Conservation (phyloP, 2,888 invertebrate species). For the Pasiphila rectangulata region DNA sequence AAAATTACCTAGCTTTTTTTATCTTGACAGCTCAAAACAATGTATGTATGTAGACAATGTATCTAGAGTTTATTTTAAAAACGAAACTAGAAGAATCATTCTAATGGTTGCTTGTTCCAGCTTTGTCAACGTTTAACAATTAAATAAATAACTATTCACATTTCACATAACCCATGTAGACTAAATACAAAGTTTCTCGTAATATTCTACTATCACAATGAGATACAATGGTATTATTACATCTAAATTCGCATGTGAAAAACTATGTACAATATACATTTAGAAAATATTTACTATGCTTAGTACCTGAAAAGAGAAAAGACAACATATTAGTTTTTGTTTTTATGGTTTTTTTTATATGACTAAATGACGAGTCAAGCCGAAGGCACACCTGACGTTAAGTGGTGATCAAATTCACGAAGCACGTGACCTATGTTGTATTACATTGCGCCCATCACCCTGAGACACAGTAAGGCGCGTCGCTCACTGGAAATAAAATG, state of each 20-base stretch:
- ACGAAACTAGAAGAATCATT: background rate
- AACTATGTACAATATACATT: constrained; percentile 27
- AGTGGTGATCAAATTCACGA: no score
- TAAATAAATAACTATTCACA: constrained; percentile 19
- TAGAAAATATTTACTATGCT: constrained; percentile 17
- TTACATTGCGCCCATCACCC: no score
- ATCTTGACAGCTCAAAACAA: no score
- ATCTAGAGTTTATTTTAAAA: no score
- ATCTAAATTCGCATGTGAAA: constrained; percentile 15
- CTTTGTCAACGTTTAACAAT: background rate
- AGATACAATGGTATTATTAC: constrained; percentile 42
- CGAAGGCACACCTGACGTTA: no score
- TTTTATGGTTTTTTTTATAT: no score
- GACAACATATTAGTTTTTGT: background rate
- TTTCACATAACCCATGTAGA: constrained; percentile 8
- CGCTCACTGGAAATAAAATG: no score
- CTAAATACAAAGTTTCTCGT: constrained; percentile 23
- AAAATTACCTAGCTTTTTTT: constrained; percentile 36
- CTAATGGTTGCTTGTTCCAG: background rate
- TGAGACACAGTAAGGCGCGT: no score
- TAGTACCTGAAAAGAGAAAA: constrained; percentile 26
- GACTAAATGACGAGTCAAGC: no score
- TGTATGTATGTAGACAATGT: no score
- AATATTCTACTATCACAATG: constrained; percentile 59
- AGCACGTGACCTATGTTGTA: no score